These are phyloP conservation scores for Petrocephalus zakoni DNA, from an alignment of 2,113 vertebrate genomes.

Conservation along the genomic window DNA sequence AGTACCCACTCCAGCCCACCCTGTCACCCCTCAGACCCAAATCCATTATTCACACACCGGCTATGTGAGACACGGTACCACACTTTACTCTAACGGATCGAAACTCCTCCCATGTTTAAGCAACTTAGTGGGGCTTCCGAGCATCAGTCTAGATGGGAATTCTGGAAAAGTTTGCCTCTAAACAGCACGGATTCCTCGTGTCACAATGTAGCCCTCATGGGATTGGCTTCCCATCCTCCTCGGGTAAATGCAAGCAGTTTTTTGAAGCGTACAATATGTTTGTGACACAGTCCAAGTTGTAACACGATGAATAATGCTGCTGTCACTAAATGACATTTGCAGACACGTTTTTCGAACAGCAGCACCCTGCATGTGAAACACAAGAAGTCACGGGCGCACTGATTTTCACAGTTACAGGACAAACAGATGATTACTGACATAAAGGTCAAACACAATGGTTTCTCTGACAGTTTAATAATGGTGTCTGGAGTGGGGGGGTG, in stretches of 20 bases:
- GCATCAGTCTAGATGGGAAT: neutral
- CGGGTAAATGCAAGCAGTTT: neutral
- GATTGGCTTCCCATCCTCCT: constrained; percentile 14
- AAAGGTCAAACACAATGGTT: constrained; percentile 10
- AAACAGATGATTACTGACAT: neutral
- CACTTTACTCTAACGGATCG: neutral
- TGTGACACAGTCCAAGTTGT: neutral
- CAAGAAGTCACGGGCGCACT: neutral
- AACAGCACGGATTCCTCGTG: neutral
- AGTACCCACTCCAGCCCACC: neutral
- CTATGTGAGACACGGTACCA: neutral
- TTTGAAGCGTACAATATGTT: neutral
- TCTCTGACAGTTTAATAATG: neutral
- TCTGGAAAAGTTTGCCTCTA: neutral
- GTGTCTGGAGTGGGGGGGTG: neutral
- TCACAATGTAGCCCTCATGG: neutral
- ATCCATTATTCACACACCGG: constrained; percentile 22
- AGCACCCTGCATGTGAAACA: neutral
- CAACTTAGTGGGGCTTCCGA: neutral
- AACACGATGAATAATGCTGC: neutral
- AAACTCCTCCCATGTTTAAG: neutral
- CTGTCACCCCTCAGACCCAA: neutral
- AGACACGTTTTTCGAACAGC: neutral
- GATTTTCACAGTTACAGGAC: neutral
- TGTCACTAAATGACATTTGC: constrained; percentile 9